Base-by-base conservation (phyloP, 2,797 vertebrate species). In the Coregonus sp. region DNA sequence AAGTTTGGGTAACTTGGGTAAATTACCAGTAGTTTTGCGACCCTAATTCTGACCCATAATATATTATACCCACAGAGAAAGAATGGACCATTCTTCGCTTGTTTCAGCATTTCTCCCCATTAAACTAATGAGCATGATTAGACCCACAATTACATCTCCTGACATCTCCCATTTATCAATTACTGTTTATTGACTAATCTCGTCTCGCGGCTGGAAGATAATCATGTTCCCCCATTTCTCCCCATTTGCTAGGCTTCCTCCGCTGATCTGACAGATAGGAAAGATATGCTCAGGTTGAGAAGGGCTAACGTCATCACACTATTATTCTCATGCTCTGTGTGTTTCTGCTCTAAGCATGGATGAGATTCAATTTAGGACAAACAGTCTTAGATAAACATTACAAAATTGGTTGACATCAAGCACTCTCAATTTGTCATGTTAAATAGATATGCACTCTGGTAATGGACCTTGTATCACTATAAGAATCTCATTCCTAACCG, bases 51-150 rank as follows among this genome's bases (percentile, higher is more conserved):
- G 2, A 59, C 16, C 56, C 18, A 20, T 18, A 59, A 18, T 4
- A 59, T 20, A 25, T 11, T 25, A 61, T 61, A 6, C 2, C 9
- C 56, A 61, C 61, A 66, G 11, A n/a, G n/a, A 25, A 31, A 25
- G 50, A 72, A 16, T 15, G 50, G 54, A 29, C 76, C 77, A 85
- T 67, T 87, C 75, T 1, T 82, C 82, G 74, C 73, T 77, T 86
- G 89, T 79, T 88, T 91, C 90, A 90, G 91, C 89, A 80, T 88
- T 90, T 87, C 82, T 89, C 85, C 86, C 89, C 82, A 91, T 90
- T 91, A 89, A 89, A 89, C 86, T 88, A 91, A 90, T 91, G 84
- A 75, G 84, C 82, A 82, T 86, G 87, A 89, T 91, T 88, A 87
- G 61, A 70, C 78, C 81, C 82, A 71, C 83, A 84, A 76, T 83